Conservation (phyloP, 2,113 vertebrate genomes). For the Oplegnathus fasciatus region DNA sequence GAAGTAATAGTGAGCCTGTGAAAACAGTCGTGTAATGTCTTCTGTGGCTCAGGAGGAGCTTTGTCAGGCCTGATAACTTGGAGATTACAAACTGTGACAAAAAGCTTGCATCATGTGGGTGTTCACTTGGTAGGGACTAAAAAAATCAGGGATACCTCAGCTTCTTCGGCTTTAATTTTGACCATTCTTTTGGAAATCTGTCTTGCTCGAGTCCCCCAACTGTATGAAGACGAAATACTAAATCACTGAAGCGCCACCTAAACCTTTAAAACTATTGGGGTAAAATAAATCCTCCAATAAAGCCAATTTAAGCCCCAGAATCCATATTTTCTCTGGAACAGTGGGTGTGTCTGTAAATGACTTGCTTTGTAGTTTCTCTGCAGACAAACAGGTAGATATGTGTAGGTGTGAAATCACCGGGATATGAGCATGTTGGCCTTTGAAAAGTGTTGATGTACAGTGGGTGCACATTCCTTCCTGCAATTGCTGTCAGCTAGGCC, state of each 20-base stretch:
- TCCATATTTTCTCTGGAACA: background rate
- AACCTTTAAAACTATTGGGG: background rate
- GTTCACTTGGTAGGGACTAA: no score
- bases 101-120: no score
- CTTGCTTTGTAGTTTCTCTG: slow-evolving; percentile 13
- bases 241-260: background rate
- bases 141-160: background rate
- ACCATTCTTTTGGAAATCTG: background rate
- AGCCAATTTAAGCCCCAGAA: background rate
- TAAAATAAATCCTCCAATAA: background rate
- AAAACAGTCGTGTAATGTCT: no score
- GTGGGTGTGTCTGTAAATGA: background rate
- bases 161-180: background rate
- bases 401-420: slow-evolving; percentile 27
- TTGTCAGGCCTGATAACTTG: no score
- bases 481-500: slow-evolving; percentile 37
- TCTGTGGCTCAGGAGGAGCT: no score
- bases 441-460: slow-evolving; percentile 43
- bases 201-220: background rate
- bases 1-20: no score
- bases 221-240: background rate
- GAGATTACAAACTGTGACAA: no score
- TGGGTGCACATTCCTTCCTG: slow-evolving; percentile 67
- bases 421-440: slow-evolving; percentile 15
- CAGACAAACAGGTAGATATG: slow-evolving; percentile 11